Conservation (phyloP, 37 sponge, comb jelly and placozoan genomes). For the Mnemiopsis leidyi region DNA sequence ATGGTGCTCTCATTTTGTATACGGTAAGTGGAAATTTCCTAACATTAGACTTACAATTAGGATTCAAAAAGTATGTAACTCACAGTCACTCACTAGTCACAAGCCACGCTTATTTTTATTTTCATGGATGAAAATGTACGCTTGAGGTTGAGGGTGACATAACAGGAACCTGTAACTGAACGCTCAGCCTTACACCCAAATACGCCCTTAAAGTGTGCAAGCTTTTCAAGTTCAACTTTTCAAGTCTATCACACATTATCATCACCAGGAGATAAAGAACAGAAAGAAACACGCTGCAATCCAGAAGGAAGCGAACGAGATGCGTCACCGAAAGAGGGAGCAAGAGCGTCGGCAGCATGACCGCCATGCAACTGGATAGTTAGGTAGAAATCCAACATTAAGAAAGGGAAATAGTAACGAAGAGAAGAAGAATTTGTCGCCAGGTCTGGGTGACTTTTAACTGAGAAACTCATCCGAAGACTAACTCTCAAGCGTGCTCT, state of each 20-base stretch:
- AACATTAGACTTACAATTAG: too few species aligned
- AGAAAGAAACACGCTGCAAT: slow-evolving; percentile 50
- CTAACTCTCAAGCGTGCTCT: too few species aligned
- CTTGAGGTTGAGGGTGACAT: too few species aligned
- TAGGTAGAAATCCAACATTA: background rate
- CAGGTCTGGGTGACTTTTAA: too few species aligned
- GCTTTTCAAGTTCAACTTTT: background rate
- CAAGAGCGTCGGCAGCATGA: background rate
- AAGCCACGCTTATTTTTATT: background rate
- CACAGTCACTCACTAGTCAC: background rate
- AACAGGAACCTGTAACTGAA: too few species aligned
- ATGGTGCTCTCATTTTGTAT: slow-evolving; percentile 41
- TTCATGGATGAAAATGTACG: too few species aligned
- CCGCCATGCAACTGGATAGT: background rate
- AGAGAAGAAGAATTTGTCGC: too few species aligned
- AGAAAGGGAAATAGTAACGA: too few species aligned
- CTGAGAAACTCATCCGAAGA: too few species aligned
- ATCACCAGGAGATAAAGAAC: slow-evolving; percentile 51
- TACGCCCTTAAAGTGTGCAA: background rate
- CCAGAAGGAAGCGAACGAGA: background rate
- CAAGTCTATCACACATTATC: background rate
- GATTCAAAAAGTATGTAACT: background rate
- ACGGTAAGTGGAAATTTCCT: too few species aligned
- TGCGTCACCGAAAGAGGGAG: background rate
- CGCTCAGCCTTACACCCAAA: too few species aligned